Base-by-base conservation (phyloP, 2,888 invertebrate species). In the Micropterix aruncella region DNA sequence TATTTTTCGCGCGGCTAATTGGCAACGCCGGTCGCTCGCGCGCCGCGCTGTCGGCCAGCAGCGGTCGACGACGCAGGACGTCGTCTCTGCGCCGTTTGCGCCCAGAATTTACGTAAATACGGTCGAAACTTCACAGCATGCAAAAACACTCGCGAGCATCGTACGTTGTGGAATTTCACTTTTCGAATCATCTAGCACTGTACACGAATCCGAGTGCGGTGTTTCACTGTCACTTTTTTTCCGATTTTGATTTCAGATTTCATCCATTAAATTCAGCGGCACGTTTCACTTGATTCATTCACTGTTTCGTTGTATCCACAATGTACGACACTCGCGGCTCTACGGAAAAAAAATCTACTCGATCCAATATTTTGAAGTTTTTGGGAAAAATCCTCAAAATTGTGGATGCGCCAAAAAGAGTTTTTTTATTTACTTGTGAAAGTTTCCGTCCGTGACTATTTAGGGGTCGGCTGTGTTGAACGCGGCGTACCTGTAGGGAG, bases 401-500 rank as follows among this genome's bases (percentile, higher is more conserved):
- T 36, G 14, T 36, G 27, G 27, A 46, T 44, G 40, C n/a, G 19
- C 16, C 37, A 38, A 43, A 16, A 43, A 15, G n/a, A n/a, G 41
- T 52, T 50, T 61, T 61, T 56, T 52, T 60, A 62, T 52, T 63
- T 63, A 63, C 63, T 63, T 56, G 53, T 38, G 38, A 15, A 12
- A 9, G 5, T 38, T 38, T 38, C 38, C 38, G 16, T 9, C 5
- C 5, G 12, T 38, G 7, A 27, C 36, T 27, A 9, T 27, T 9
- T 9, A 9, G 7, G 7, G 7, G 7, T 27, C 52, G 52, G 46
- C 48, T 48, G 45, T 49, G 44, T 56, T 12, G 27, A 2, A 5
- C 19, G 19, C 9, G 43, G n/a, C 56, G 63, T 73, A 73, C 70
- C 73, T 75, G 70, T 75, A 79, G 64, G 70, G 66, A 73, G 79